Conservation (phyloP, 2,113 vertebrate genomes). For the Scatophagus argus region DNA sequence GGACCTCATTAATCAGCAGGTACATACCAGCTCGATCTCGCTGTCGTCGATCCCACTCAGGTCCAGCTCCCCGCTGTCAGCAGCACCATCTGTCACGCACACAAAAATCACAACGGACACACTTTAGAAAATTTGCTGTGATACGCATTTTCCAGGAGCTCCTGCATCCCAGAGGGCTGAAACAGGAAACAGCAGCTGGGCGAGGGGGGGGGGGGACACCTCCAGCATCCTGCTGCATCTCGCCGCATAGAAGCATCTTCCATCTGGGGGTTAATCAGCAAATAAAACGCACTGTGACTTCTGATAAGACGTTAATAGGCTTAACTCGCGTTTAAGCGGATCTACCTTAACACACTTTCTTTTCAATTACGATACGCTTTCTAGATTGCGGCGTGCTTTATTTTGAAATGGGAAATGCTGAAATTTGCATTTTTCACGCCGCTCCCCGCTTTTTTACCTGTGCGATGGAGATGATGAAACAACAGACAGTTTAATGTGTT, state of each 20-base stretch:
- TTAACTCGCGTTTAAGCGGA: constrained; percentile 54
- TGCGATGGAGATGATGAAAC: constrained; percentile 28
- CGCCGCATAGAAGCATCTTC: constrained; percentile 9
- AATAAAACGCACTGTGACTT: constrained; percentile 41
- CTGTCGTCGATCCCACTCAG: constrained; percentile 95
- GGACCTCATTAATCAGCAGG: constrained; percentile 9
- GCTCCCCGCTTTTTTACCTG: neutral
- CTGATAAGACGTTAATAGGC: constrained; percentile 69
- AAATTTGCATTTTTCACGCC: constrained; percentile 49
- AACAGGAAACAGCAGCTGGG: constrained; percentile 41
- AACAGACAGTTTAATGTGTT: constrained; percentile 20
- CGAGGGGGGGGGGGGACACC: neutral
- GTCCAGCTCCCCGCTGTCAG: constrained; percentile 92
- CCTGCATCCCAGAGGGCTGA: constrained; percentile 3
- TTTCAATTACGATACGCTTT: constrained; percentile 65
- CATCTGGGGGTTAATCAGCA: constrained; percentile 43
- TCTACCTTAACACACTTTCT: constrained; percentile 59
- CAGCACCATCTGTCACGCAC: constrained; percentile 82
- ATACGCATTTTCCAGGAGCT: constrained; percentile 26
- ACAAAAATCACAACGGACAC: constrained; percentile 50
- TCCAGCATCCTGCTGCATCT: constrained; percentile 15
- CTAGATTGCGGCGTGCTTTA: constrained; percentile 48
- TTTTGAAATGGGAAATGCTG: constrained; percentile 29
- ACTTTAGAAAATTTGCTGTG: constrained; percentile 34
- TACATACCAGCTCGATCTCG: constrained; percentile 93